phyloP scores from a whole-genome alignment of 2,113 vertebrate species.

The Ellobius talpinus region DNA sequence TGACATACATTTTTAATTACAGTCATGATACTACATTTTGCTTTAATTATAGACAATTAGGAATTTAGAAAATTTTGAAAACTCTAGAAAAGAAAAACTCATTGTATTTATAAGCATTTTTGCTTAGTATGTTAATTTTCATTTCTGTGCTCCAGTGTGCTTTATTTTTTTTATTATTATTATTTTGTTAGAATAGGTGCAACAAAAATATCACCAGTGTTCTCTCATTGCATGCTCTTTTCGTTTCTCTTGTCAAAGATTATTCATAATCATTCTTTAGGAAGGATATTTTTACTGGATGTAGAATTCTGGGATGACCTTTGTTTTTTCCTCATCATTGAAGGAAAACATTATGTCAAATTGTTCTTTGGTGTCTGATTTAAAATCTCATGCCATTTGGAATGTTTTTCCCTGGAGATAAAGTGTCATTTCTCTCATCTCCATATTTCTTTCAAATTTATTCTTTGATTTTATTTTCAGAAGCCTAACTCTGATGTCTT shows the following conservation, averaged over 20 bases:
- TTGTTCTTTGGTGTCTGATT: not conserved
- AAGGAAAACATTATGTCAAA: not conserved
- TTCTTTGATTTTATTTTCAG: conserved; percentile 20
- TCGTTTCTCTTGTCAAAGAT: not conserved
- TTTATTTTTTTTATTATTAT: not conserved
- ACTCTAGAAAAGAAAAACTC: not conserved
- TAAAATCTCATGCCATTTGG: not conserved
- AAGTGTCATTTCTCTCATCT: not conserved
- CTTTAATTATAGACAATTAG: not conserved
- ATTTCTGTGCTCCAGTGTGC: not conserved
- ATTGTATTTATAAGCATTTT: not conserved
- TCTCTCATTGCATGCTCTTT: not conserved
- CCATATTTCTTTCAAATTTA: not conserved
- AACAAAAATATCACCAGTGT: not conserved
- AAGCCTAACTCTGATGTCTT: not conserved
- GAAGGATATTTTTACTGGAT: not conserved
- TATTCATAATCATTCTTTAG: not conserved
- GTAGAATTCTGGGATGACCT: not conserved
- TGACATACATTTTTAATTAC: not conserved
- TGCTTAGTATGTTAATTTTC: not conserved
- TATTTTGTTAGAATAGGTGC: not conserved
- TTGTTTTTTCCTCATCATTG: not conserved
- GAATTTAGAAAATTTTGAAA: not conserved
- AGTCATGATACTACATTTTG: not conserved
- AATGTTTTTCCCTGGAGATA: not conserved